These are phyloP conservation scores for Macropus fuliginosus DNA, from an alignment of 2,797 vertebrate species.

Conservation along the genomic window DNA sequence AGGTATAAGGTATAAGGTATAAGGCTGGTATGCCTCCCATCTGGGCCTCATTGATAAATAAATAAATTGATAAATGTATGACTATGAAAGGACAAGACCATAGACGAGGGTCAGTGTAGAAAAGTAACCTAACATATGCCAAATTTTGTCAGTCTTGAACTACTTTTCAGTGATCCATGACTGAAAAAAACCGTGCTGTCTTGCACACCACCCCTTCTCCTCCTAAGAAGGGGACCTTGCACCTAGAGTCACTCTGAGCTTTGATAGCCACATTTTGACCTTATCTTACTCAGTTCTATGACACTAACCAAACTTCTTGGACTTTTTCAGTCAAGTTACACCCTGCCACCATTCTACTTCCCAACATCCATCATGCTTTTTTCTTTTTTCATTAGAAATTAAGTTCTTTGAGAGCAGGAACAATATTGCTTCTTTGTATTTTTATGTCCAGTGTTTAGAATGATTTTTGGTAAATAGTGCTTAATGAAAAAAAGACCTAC, in stretches of 20 bases:
- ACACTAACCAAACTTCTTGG: background rate
- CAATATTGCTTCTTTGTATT: background rate
- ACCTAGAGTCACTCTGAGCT: background rate
- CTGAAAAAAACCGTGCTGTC: background rate
- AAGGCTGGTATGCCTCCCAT: background rate
- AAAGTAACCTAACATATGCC: background rate
- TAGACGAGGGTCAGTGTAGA: background rate
- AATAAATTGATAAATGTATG: background rate
- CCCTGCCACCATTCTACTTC: background rate
- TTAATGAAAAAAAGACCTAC: background rate
- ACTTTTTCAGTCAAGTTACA: background rate
- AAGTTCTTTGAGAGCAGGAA: background rate
- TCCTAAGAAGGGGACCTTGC: background rate
- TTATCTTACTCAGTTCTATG: background rate
- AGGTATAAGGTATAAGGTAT: background rate
- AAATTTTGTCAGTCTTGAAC: background rate
- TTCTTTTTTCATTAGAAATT: background rate
- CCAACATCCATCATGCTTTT: background rate
- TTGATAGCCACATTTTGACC: background rate
- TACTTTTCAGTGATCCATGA: background rate
- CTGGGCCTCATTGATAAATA: background rate
- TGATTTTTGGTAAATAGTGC: background rate
- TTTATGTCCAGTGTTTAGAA: background rate
- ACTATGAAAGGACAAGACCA: background rate
- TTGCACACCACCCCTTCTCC: background rate